phyloP scores from a whole-genome alignment of 2,888 invertebrate genomes.

The Metacarcinus magister region DNA sequence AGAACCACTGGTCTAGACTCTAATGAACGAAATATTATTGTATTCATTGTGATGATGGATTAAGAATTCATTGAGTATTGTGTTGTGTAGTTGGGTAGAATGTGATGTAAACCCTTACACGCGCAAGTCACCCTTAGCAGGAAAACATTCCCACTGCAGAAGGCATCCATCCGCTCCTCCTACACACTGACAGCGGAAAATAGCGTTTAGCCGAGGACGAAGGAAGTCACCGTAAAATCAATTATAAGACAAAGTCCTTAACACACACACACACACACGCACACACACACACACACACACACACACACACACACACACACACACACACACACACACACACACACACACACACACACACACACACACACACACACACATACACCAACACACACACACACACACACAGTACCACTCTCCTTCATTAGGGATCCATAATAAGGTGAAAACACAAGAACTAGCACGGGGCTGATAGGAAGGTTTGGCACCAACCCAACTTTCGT shows the following conservation, averaged over 20 bases:
- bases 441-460: not conserved
- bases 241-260: not conserved
- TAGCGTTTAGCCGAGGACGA: not conserved
- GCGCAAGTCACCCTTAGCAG: no score
- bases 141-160: no score
- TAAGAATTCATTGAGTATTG: no score
- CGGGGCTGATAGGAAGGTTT: not conserved
- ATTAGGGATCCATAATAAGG: not conserved
- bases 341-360: slow-evolving; percentile 17
- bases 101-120: no score
- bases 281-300: slow-evolving; percentile 29
- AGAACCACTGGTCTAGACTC: no score
- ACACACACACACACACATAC: slow-evolving; percentile 38
- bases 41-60: no score
- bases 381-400: slow-evolving; percentile 20
- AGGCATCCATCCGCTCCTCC: no score
- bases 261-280: not conserved
- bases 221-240: not conserved
- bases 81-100: no score
- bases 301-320: slow-evolving; percentile 39
- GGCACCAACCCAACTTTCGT: not conserved
- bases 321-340: slow-evolving; percentile 21
- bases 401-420: not conserved
- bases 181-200: not conserved
- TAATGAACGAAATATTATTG: no score